Percentiles rank a stretch among this genome's conserved stretches.
Conservation (phyloP, 2,888 invertebrate species). For the Petrolisthes cinctipes region DNA sequence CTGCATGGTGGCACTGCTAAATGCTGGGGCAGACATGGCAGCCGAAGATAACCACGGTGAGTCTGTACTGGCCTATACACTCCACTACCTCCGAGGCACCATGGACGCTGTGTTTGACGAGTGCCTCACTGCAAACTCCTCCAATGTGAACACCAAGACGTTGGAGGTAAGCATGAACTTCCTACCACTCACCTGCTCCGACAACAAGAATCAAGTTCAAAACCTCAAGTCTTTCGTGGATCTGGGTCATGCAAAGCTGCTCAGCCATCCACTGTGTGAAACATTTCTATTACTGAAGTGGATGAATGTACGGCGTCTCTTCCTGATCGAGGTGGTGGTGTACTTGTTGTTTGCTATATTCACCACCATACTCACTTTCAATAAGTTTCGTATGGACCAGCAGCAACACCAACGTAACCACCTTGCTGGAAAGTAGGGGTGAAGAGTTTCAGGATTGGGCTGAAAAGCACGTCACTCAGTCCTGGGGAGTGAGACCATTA, state of each 20-base stretch:
- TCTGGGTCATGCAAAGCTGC: conserved; percentile 72
- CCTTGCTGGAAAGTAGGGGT: background rate
- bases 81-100: conserved; percentile 74
- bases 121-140: conserved; percentile 73
- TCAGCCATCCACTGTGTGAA: conserved; percentile 75
- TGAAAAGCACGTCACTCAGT: background rate
- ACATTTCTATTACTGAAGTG: conserved; percentile 75
- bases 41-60: conserved; percentile 70
- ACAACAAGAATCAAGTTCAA: conserved; percentile 71
- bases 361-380: conserved; percentile 71
- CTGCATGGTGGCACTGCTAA: conserved; percentile 73
- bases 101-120: conserved; percentile 74
- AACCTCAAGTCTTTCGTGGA: conserved; percentile 74
- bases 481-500: background rate
- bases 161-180: conserved; percentile 73
- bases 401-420: conserved; percentile 1
- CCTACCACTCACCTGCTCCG: conserved; percentile 68
- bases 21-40: conserved; percentile 72
- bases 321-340: conserved; percentile 73
- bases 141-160: conserved; percentile 71
- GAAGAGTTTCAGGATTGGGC: background rate
- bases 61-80: conserved; percentile 74
- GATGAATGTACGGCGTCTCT: conserved; percentile 74
- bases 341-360: conserved; percentile 73
- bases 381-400: conserved; percentile 62